Percentiles rank a stretch among this genome's conserved stretches.
phyloP scores from a whole-genome alignment of 2,113 vertebrate genomes.

The Setophaga kirtlandii region DNA sequence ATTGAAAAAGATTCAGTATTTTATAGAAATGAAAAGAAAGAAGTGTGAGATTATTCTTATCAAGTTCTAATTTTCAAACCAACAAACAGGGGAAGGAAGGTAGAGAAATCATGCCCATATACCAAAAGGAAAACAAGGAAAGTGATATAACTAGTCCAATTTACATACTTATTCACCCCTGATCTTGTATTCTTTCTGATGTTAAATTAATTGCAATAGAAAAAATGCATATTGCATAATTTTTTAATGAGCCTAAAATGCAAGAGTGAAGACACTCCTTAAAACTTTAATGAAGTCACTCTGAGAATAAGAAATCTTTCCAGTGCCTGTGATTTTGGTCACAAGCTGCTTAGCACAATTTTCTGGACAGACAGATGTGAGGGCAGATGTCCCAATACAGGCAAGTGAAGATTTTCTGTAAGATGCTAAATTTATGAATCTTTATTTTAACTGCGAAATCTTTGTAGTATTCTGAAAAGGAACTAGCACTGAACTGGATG shows the following conservation, averaged over 20 bases:
- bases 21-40: background rate
- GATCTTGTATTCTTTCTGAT: background rate
- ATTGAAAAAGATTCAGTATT: background rate
- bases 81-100: background rate
- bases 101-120: background rate
- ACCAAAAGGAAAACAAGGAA: background rate
- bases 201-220: background rate
- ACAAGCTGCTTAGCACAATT: background rate
- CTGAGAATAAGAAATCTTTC: background rate
- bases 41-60: background rate
- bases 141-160: background rate
- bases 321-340: background rate
- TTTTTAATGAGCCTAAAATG: background rate
- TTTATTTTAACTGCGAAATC: background rate
- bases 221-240: background rate
- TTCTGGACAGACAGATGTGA: background rate
- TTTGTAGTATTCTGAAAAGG: background rate
- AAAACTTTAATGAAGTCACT: background rate
- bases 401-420: background rate
- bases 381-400: background rate
- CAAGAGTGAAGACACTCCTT: background rate
- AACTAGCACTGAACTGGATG: accelerated
- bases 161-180: background rate
- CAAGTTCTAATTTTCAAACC: background rate
- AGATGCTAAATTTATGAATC: background rate